Conservation (phyloP, 2,888 invertebrate genomes). For the Drosophila antonietae region DNA sequence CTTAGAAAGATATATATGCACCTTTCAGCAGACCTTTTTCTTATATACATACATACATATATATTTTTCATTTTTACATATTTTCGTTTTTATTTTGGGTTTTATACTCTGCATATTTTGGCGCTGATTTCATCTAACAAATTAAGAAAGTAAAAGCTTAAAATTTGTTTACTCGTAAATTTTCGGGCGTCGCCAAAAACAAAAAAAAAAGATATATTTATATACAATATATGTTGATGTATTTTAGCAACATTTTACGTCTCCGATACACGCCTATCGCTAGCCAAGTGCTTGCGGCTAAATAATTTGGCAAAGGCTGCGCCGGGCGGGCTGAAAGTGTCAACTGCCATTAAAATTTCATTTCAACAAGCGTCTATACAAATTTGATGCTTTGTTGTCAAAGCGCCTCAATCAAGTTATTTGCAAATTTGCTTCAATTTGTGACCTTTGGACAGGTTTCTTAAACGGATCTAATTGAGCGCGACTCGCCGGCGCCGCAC, state of each 20-base stretch:
- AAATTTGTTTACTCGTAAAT: conserved; percentile 60
- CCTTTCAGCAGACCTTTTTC: conserved; percentile 61
- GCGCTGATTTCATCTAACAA: conserved; percentile 77
- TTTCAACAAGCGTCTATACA: conserved; percentile 50
- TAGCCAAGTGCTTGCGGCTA: conserved; percentile 25
- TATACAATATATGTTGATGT: neutral
- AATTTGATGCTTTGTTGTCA: conserved; percentile 48
- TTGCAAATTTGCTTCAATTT: conserved; percentile 21
- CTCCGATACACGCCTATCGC: conserved; percentile 10
- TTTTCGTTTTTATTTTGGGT: neutral
- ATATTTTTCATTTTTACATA: neutral
- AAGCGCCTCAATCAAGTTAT: conserved; percentile 46
- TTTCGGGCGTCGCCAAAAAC: conserved; percentile 52
- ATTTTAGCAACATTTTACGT: conserved; percentile 20
- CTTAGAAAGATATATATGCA: conserved; percentile 57
- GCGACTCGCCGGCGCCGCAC: neutral
- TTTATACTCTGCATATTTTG: conserved; percentile 53
- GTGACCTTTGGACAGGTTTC: conserved; percentile 24
- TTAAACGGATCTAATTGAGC: conserved; percentile 44
- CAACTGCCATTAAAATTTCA: conserved; percentile 68
- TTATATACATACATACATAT: neutral
- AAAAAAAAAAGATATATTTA: neutral
- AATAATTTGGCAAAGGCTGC: conserved; percentile 29
- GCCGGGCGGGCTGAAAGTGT: conserved; percentile 46
- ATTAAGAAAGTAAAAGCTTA: conserved; percentile 74